Conservation (phyloP, 2,888 invertebrate genomes). For the Apamea crenata region DNA sequence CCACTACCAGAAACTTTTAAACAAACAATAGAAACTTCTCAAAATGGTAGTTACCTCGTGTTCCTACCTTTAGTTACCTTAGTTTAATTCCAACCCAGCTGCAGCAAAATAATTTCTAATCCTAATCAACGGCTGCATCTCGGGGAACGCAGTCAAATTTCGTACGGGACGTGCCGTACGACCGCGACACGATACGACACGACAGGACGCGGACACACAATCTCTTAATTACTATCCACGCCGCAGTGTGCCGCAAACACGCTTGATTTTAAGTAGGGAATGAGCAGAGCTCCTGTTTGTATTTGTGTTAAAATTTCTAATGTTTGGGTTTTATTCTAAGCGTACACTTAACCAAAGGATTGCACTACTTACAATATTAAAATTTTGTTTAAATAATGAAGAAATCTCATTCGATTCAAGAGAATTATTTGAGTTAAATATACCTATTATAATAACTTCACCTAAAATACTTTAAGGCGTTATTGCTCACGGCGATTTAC, state of each 20-base stretch:
- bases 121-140: conserved; percentile 56
- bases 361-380: too few species aligned
- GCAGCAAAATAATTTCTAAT: conserved; percentile 36
- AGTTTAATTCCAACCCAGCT: conserved; percentile 13
- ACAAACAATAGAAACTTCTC: not conserved
- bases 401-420: not conserved
- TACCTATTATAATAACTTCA: not conserved
- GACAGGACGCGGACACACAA: conserved; percentile 47
- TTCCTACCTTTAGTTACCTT: conserved; percentile 3
- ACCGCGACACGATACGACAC: conserved; percentile 43
- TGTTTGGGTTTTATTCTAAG: not conserved
- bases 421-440: not conserved
- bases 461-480: not conserved
- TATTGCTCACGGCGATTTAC: too few species aligned
- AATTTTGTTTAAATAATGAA: too few species aligned
- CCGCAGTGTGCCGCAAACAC: conserved; percentile 39
- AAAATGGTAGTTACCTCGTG: not conserved
- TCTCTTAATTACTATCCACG: conserved; percentile 61
- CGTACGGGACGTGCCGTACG: conserved; percentile 53
- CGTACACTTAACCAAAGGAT: not conserved
- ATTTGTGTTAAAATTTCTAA: conserved; percentile 27
- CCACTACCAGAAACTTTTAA: not conserved
- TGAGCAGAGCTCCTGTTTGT: conserved; percentile 24
- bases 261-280: conserved; percentile 49
- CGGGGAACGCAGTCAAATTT: conserved; percentile 53